These are phyloP conservation scores for Myanophis thanlyinensis DNA, from an alignment of 2,113 vertebrate genomes.

Conservation along the genomic window DNA sequence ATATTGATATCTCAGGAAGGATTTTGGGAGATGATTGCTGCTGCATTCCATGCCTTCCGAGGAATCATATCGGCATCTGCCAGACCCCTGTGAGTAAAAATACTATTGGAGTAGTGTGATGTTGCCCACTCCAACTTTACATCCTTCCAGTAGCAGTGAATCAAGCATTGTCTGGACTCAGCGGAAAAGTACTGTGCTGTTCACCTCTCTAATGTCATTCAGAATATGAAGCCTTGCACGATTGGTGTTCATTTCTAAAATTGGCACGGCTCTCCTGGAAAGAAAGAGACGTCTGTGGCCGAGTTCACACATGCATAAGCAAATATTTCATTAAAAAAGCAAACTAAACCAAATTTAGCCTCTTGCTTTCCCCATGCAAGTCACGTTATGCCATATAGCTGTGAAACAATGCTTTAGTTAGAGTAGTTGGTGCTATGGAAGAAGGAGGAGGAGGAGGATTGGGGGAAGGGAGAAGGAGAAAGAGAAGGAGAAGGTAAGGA, in stretches of 20 bases:
- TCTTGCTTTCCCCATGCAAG: neutral
- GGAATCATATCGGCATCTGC: constrained; percentile 41
- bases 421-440: neutral
- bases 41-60: constrained; percentile 31
- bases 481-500: too few species aligned
- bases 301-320: neutral
- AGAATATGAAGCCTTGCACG: neutral
- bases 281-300: neutral
- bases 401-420: neutral
- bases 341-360: neutral
- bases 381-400: neutral
- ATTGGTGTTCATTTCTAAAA: neutral
- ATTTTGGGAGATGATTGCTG: constrained; percentile 45
- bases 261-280: neutral
- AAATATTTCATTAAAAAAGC: neutral
- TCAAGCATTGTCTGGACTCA: neutral
- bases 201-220: neutral
- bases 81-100: constrained; percentile 60
- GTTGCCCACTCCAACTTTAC: constrained; percentile 21
- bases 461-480: too few species aligned
- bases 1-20: constrained; percentile 46
- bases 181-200: constrained; percentile 23
- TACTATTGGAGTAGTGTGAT: constrained; percentile 6
- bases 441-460: neutral
- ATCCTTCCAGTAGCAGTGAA: constrained; percentile 45